These are phyloP conservation scores for Benitochromis conjunctus DNA, from an alignment of 2,113 vertebrate species.

Conservation along the genomic window DNA sequence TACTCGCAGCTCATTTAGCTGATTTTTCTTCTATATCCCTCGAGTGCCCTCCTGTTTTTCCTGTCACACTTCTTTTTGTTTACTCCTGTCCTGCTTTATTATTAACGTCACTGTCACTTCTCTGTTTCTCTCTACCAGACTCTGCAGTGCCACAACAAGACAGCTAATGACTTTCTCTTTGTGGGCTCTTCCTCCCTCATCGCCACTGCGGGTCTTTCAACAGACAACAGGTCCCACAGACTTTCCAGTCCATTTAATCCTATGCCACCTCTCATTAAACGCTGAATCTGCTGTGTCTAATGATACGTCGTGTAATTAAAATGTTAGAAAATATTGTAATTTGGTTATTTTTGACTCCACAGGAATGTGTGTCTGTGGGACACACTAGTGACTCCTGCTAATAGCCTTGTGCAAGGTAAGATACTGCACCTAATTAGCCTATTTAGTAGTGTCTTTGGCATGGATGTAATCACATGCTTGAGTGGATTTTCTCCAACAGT, in stretches of 20 bases:
- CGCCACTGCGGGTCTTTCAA: conserved; percentile 91
- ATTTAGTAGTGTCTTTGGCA: background rate
- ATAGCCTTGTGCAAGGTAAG: conserved; percentile 92
- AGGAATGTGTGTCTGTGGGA: conserved; percentile 99
- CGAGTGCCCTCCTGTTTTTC: background rate
- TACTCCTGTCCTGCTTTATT: background rate
- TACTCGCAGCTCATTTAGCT: background rate
- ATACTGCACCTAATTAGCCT: background rate
- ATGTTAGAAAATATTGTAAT: background rate
- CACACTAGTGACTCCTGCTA: conserved; percentile 86
- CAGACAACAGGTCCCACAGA: conserved; percentile 85
- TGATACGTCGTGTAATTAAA: background rate
- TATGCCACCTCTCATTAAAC: background rate
- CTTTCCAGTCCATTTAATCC: background rate
- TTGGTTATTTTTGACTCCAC: conserved; percentile 8
- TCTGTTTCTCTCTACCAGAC: conserved; percentile 71
- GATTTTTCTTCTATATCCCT: background rate
- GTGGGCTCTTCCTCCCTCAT: conserved; percentile 95
- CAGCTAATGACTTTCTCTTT: conserved; percentile 95
- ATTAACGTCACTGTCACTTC: background rate
- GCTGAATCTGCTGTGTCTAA: background rate
- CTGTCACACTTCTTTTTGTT: background rate
- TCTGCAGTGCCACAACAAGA: conserved; percentile 97
- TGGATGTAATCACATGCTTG: background rate
- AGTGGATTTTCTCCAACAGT: background rate